Evolutionary conservation across 2,888 invertebrate species (phyloP).

Genomic region (Vandiemenella viatica): DNA sequence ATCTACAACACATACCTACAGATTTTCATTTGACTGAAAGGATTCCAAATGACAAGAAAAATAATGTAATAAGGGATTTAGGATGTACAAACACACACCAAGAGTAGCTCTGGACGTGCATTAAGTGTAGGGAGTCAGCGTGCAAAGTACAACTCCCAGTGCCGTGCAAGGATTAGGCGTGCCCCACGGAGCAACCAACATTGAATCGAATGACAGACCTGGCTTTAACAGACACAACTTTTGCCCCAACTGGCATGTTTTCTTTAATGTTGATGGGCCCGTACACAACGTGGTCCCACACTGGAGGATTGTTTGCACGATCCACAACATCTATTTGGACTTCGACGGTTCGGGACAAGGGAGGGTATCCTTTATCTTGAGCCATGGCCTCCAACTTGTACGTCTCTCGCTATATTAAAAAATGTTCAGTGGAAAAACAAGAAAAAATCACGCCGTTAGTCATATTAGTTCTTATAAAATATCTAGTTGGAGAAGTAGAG

Average conservation of each 20-base stretch:
- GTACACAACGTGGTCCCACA: conserved; percentile 92
- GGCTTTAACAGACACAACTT: conserved; percentile 96
- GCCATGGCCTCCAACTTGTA: conserved; percentile 97
- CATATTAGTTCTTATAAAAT: conserved; percentile 33
- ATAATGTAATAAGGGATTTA: conserved; percentile 13
- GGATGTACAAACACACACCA: conserved; percentile 22
- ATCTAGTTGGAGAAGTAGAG: conserved; percentile 14
- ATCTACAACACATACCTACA: background rate
- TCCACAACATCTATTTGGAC: conserved; percentile 98
- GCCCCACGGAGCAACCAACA: conserved; percentile 16
- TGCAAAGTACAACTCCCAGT: conserved; percentile 18
- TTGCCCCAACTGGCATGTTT: conserved; percentile 94
- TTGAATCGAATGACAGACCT: conserved; percentile 57
- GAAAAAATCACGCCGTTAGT: conserved; percentile 46
- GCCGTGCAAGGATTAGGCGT: conserved; percentile 17
- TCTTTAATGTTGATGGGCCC: conserved; percentile 95
- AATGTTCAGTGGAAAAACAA: conserved; percentile 44
- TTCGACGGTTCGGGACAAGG: conserved; percentile 90
- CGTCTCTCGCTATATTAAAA: conserved; percentile 76
- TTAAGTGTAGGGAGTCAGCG: conserved; percentile 17
- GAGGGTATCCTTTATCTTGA: conserved; percentile 92
- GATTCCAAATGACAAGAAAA: conserved; percentile 7
- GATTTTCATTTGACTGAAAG: conserved; percentile 7
- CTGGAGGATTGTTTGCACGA: conserved; percentile 93
- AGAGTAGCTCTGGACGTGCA: conserved; percentile 19